These are phyloP conservation scores for Carcina quercana DNA, from an alignment of 2,888 invertebrate species.

Conservation along the genomic window DNA sequence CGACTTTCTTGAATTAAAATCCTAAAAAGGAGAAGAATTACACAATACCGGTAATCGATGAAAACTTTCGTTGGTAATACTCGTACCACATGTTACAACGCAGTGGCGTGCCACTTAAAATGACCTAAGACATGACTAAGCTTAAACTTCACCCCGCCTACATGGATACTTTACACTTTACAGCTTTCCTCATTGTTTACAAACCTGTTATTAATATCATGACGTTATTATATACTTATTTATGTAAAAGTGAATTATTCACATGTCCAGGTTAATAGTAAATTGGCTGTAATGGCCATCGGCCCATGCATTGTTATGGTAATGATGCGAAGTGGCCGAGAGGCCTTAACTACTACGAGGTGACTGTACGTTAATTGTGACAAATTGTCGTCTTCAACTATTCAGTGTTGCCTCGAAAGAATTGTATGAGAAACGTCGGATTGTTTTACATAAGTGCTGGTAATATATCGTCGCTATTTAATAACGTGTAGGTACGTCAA, in stretches of 20 bases:
- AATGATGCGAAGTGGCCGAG: conserved; percentile 22
- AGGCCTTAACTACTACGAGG: conserved; percentile 1
- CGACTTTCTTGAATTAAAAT: too few species aligned
- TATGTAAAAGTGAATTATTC: conserved; percentile 3
- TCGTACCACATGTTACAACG: too few species aligned
- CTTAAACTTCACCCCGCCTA: background rate
- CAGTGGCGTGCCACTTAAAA: too few species aligned
- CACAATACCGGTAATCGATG: too few species aligned
- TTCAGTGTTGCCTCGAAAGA: conserved; percentile 23
- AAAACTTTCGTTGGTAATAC: too few species aligned
- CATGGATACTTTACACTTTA: background rate
- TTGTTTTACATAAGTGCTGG: conserved; percentile 22
- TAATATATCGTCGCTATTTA: too few species aligned
- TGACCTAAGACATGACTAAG: conserved; percentile 1
- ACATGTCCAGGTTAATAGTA: conserved; percentile 29
- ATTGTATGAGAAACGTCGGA: conserved; percentile 27
- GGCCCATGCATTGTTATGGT: conserved; percentile 27
- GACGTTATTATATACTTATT: too few species aligned
- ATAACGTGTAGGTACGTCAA: too few species aligned
- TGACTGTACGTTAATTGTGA: conserved; percentile 26
- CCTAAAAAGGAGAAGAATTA: too few species aligned
- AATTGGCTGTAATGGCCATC: conserved; percentile 22
- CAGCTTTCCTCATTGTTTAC: too few species aligned
- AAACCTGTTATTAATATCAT: too few species aligned
- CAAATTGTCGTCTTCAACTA: conserved; percentile 27